phyloP scores from a whole-genome alignment of 2,888 invertebrate species.

The Habrosyne pyritoides region DNA sequence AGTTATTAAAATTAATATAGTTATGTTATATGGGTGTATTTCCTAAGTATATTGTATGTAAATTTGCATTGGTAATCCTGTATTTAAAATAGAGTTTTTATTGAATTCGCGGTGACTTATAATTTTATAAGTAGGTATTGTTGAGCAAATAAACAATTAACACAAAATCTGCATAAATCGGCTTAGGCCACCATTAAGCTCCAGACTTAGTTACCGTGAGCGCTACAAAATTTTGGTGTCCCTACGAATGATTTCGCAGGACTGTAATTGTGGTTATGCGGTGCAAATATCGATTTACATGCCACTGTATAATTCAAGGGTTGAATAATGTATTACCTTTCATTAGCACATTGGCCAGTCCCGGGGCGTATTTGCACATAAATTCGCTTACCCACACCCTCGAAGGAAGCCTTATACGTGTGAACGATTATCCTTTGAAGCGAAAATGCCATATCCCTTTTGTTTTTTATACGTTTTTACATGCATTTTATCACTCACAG shows the following conservation, averaged over 20 bases:
- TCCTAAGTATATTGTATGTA: neutral
- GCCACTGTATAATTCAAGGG: conserved; percentile 82
- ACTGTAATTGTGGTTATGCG: conserved; percentile 74
- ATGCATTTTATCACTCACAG: conserved; percentile 24
- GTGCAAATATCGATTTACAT: conserved; percentile 83
- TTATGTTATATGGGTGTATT: neutral
- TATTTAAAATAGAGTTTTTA: too few species aligned
- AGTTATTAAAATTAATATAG: conserved; percentile 27
- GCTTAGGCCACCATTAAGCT: neutral
- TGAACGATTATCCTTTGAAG: conserved; percentile 72
- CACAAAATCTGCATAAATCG: too few species aligned
- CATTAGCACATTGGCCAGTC: conserved; percentile 82
- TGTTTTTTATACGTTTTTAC: conserved; percentile 45
- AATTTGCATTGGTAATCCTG: neutral
- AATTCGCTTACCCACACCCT: conserved; percentile 76
- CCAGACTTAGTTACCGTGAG: neutral
- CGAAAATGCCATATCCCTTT: conserved; percentile 52
- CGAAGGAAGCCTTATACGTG: conserved; percentile 69
- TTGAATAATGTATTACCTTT: conserved; percentile 83
- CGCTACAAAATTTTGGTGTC: conserved; percentile 49
- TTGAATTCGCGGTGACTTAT: too few species aligned
- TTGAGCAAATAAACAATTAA: too few species aligned
- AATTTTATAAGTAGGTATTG: too few species aligned
- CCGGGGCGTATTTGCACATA: conserved; percentile 81
- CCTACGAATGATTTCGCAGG: conserved; percentile 60